These are phyloP conservation scores for Brienomyrus longianalis DNA, from an alignment of 2,113 vertebrate genomes.

Conservation along the genomic window DNA sequence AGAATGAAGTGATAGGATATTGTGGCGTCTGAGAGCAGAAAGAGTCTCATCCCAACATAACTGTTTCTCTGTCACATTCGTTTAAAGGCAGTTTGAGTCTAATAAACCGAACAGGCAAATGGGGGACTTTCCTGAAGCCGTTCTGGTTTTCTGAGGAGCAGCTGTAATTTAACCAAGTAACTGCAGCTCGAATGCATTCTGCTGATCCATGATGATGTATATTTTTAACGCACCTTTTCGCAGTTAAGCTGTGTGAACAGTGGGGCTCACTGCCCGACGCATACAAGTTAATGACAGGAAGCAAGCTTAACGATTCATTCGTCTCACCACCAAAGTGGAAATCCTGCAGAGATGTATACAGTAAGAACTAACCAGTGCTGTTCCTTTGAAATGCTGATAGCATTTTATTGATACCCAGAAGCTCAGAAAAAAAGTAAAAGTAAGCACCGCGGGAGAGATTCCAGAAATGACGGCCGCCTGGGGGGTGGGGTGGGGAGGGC, in stretches of 20 bases:
- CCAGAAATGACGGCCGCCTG: background rate
- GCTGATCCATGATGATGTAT: background rate
- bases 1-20: background rate
- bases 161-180: background rate
- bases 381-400: background rate
- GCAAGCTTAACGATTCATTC: too few relatives aligned
- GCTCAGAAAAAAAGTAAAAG: background rate
- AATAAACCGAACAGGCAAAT: background rate
- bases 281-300: background rate
- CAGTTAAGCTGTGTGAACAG: background rate
- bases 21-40: background rate
- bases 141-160: background rate
- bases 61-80: background rate
- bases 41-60: background rate
- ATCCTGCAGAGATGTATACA: background rate
- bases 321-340: background rate
- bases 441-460: background rate
- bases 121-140: background rate
- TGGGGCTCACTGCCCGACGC: background rate
- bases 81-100: background rate
- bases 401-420: background rate
- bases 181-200: background rate
- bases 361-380: background rate
- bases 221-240: background rate
- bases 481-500: background rate